Evolutionary conservation across 2,888 invertebrate species (phyloP), one percentile per base, ranked within the genome.

Genomic region (Caenorhabditis parvicauda): DNA sequence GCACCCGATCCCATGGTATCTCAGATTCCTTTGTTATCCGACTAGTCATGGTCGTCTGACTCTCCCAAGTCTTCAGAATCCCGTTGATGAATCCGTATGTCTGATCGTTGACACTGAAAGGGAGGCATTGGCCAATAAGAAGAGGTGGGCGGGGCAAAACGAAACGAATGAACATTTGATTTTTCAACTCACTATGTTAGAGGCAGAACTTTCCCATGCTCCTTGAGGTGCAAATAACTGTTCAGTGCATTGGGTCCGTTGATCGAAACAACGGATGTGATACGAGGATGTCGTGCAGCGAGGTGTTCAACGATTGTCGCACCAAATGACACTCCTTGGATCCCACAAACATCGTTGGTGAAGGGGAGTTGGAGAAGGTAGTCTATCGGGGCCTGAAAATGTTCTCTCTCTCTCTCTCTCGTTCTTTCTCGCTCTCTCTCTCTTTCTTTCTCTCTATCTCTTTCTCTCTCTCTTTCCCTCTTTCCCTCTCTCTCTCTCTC

Each of bases 281-380:
- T 58, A 54, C 50, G 53, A 29, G 46, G 39, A 42, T 57, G 54
- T 45, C 64, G 25, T 5, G 64, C 60, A 12, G 64, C 45, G 19
- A 67, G 42, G 14, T 62, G 17, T 24, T 61, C 56, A 6, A 64
- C 64, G 21, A 67, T 51, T 7, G 61, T 59, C 2, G 61, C 67
- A 6, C 67, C 67, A 49, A 67, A 67, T 7, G 67, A 67, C 21
- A 61, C 63, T 19, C 67, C 67, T 42, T 67, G 64, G 17, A 67
- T 57, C n/a, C 67, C 67, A 9, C 64, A 43, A 9, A 46, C 32
- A 35, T 61, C 54, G 2, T 41, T 46, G 22, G 67, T 62, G 19
- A 52, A 67, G 0, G 64, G 56, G 4, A 59, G 59, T 19, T 46
- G 46, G 2, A 43, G 17, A 3, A 67, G 42, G 44, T 49, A 64